Base-by-base conservation (phyloP, 2,113 vertebrate genomes). In the Nematolebias whitei region DNA sequence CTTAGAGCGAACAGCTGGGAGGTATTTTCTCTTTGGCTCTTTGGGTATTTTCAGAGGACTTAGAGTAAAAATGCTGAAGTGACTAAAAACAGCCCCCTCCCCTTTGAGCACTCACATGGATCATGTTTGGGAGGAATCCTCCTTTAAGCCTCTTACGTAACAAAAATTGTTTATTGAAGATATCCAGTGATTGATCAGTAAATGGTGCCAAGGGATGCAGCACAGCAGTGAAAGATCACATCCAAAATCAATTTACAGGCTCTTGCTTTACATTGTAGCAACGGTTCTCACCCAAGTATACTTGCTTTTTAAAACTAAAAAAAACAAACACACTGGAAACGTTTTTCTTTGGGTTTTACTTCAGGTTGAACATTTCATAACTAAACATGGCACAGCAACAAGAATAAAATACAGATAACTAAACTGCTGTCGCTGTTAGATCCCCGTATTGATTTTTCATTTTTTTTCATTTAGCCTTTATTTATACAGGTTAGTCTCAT, bases 11-110 rank as follows among this genome's bases (percentile, higher is more conserved):
- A 85, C 89, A 90, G 89, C 86, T 90, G 89, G 82, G 87, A 86
- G 85, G 80, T 87, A 83, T 90, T 90, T 90, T 88, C 86, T 87
- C 87, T 87, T 79, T 77, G 86, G 83, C 85, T 89, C 69, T 78
- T 80, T 80, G 74, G 81, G 75, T 86, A 87, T 90, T 88, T 86
- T 81, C 63, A 79, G 74, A 78, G 74, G 63, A 68, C 64, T 71
- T 73, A 54, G 59, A 67, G 71, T 60, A 79, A 84, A 73, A 75
- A 76, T 58, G 53, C 78, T 77, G 81, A 87, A 74, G 86, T 85
- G 84, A 74, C 71, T 70, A 52, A 39, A 68, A 74, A 9, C 32
- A 2, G 19, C 58, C 73, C 38, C 79, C 69, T 38, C 66, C 48
- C 61, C 67, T 79, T 23, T 48, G 72, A 72, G 68, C 19, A 1